Percentiles rank a stretch among this genome's conserved stretches.
Conservation (phyloP, 2,113 vertebrate genomes). For the Copsychus sechellarum region DNA sequence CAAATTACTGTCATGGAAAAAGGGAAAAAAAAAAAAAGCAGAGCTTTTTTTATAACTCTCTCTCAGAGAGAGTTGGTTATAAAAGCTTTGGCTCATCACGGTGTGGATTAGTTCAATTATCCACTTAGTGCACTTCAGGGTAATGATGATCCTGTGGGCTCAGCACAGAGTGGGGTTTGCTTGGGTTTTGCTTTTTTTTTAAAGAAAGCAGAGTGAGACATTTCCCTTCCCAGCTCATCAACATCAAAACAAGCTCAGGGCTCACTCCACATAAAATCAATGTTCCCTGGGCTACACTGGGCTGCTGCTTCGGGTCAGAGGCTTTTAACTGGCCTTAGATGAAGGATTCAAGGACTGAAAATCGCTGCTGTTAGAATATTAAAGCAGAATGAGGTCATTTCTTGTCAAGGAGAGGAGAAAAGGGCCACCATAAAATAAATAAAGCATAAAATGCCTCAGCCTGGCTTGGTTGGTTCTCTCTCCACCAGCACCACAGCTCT, state of each 20-base stretch:
- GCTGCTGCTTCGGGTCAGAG: neutral
- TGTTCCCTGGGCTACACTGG: neutral
- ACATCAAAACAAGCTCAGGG: neutral
- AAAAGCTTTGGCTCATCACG: neutral
- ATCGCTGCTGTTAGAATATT: neutral
- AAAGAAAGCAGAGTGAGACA: neutral
- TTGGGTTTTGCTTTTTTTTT: neutral
- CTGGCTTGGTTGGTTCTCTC: neutral
- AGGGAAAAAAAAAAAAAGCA: neutral
- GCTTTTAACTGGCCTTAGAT: neutral
- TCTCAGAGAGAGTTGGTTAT: neutral
- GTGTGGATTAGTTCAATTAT: constrained; percentile 23
- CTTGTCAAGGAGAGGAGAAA: neutral
- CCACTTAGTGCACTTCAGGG: constrained; percentile 10
- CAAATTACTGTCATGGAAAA: neutral
- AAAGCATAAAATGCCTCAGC: neutral
- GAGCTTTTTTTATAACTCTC: neutral
- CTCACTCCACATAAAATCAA: neutral
- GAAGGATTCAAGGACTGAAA: neutral
- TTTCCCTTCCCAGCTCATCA: neutral
- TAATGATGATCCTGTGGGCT: neutral
- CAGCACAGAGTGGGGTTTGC: neutral
- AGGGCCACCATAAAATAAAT: neutral
- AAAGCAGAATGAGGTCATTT: neutral
- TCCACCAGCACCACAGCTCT: neutral